Evolutionary conservation across 2,888 invertebrate genomes (phyloP), one percentile per base, ranked within the genome.

Genomic region (Phaonia tiefii): DNA sequence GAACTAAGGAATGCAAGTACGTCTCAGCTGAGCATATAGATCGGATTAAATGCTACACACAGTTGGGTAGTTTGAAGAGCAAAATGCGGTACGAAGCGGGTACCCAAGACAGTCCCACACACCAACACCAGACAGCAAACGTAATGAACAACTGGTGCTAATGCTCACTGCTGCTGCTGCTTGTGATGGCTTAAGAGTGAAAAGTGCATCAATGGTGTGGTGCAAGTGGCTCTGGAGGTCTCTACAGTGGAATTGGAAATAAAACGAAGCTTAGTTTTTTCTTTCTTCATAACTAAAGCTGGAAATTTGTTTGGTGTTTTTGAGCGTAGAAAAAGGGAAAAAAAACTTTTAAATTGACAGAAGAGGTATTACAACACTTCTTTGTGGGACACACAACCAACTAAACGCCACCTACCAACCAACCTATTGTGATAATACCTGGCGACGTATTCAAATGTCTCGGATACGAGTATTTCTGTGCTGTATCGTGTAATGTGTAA

Each of bases 191-290:
- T 60, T 60, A 60, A 37, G 17, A 60, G 60, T 11, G 60, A 31
- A 37, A 60, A 60, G 60, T 60, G 60, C 60, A 26, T 31, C 37
- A 37, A 31, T 39, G 37, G 60, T 54, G 3, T 11, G 54, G 20
- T 37, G 37, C 7, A 39, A n/a, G 60, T 39, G 11, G 26, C 31
- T 39, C 15, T 20, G 17, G 15, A 58, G 8, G 2, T 31, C 31
- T 39, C 17, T 63, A 75, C 75, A 78, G 51, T 78, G 81, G 81
- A 78, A 81, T 81, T 81, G 4, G 31, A 31, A 31, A 31, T 31
- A 51, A 75, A 63, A 81, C 78, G 78, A 72, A 78, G 81, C 81
- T 81, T 81, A 75, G 60, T 20, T 49, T 8, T 70, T 39, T 60
- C 26, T 37, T n/a, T 56, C 10, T 49, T 58, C 70, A 65, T 74